Evolutionary conservation across 2,797 vertebrate species (phyloP), one percentile per base, ranked within the genome.

Genomic region (Accipiter superciliosus): DNA sequence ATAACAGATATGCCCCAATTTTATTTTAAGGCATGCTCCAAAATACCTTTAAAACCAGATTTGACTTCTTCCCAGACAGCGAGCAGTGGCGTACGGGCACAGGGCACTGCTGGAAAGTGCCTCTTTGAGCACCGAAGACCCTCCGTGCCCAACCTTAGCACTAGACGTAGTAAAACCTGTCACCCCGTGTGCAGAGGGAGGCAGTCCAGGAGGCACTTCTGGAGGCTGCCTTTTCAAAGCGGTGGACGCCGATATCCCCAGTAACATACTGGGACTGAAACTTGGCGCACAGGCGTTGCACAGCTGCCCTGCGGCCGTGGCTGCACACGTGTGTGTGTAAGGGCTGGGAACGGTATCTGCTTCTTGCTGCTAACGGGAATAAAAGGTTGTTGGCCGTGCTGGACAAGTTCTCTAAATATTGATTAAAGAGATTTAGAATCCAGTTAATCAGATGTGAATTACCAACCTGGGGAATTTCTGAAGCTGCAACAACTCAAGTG

Each of bases 301-400:
- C 18, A 52, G 42, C 35, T 1, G 0, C 22, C 12, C 14, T 10
- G 13, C 0, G 3, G 26, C 40, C 0, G 0, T 6, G 20, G 28
- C n/a, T 47, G 28, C 39, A 33, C 3, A 0, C 1, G 19, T 18
- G 13, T 29, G 9, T 29, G 17, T 2, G 8, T 24, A 65, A 52
- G 12, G 19, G 17, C 25, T 44, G 45, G 55, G 39, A 87, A 57
- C 7, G 33, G 21, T 8, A 10, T 24, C 62, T 67, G 22, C 66
- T 71, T 20, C 78, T 70, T 53, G 50, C n/a, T 5, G 1, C 42
- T 78, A 52, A 29, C 5, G 35, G 35, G 20, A 74, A 53, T 47
- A 26, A 78, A 84, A 79, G 13, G 31, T 19, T 65, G 20, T 69
- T 84, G 49, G 53, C 33, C 40, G 9, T 45, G 74, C 40, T 45